These are phyloP conservation scores for Dasyurus viverrinus DNA, from an alignment of 2,113 vertebrate species.

Conservation along the genomic window DNA sequence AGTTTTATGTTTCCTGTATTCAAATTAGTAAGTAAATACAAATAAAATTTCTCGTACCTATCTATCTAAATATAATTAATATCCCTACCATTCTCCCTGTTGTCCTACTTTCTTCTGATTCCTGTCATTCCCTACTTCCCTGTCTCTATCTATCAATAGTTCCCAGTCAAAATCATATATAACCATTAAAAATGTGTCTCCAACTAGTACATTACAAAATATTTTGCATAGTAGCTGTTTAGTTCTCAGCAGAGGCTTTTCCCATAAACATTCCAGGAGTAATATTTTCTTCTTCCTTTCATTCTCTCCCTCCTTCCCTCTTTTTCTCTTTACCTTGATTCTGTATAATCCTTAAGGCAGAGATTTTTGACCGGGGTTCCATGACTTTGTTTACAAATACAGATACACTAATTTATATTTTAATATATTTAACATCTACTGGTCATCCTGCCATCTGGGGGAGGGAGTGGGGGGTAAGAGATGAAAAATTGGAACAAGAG, in stretches of 20 bases:
- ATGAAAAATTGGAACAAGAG: too few relatives aligned
- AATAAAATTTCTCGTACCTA: background rate
- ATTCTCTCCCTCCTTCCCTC: background rate
- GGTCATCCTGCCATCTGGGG: too few relatives aligned
- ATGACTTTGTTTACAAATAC: background rate
- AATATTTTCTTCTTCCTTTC: background rate
- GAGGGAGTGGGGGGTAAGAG: too few relatives aligned
- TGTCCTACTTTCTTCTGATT: background rate
- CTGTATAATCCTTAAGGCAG: background rate
- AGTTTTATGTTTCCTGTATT: background rate
- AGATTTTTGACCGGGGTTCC: background rate
- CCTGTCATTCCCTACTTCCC: background rate
- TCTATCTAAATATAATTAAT: background rate
- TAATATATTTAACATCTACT: too few relatives aligned
- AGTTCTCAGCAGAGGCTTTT: background rate
- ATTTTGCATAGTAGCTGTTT: background rate
- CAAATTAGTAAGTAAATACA: background rate
- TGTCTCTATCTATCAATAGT: background rate
- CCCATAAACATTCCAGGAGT: background rate
- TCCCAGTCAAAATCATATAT: background rate
- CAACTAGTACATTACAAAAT: background rate
- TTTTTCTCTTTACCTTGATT: background rate
- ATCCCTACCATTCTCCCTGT: background rate
- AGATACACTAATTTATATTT: too few relatives aligned
- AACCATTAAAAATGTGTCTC: background rate